Percentiles rank a stretch among this genome's conserved stretches.
Conservation (phyloP, 2,797 vertebrate genomes). For the Tarsius wallacei region DNA sequence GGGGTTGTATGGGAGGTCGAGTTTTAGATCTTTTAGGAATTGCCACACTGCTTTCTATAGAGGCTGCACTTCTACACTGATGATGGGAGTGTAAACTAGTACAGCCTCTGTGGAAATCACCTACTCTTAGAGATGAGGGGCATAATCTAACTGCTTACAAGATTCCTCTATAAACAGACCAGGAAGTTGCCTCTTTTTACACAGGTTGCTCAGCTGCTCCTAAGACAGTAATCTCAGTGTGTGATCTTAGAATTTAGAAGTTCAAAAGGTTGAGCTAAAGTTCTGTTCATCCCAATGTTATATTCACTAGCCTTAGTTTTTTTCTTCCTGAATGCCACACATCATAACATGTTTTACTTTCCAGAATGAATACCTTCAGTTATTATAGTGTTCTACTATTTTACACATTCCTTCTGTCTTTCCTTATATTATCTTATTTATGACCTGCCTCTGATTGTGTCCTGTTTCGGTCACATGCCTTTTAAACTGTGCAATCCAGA, state of each 20-base stretch:
- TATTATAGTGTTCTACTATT: neutral
- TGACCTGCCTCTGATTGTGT: neutral
- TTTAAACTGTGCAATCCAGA: constrained; percentile 21
- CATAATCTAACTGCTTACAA: no score
- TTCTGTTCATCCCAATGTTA: neutral
- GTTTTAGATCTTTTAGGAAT: no score
- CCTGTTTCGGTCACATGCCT: neutral
- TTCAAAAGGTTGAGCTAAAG: neutral
- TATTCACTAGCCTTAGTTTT: neutral
- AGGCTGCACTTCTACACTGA: no score
- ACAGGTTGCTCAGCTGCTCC: neutral
- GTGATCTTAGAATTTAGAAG: neutral
- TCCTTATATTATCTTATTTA: neutral
- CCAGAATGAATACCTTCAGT: neutral
- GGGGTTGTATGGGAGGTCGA: no score
- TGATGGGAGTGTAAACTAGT: no score
- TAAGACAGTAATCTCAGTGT: neutral
- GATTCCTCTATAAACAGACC: neutral
- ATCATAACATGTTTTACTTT: neutral
- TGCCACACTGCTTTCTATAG: no score
- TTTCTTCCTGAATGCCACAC: neutral
- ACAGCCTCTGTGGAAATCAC: no score
- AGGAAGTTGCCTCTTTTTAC: neutral
- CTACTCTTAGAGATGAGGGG: neutral
- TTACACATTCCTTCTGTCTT: neutral